Evolutionary conservation across 2,113 vertebrate species (phyloP).

Genomic region (Symphodus melops): DNA sequence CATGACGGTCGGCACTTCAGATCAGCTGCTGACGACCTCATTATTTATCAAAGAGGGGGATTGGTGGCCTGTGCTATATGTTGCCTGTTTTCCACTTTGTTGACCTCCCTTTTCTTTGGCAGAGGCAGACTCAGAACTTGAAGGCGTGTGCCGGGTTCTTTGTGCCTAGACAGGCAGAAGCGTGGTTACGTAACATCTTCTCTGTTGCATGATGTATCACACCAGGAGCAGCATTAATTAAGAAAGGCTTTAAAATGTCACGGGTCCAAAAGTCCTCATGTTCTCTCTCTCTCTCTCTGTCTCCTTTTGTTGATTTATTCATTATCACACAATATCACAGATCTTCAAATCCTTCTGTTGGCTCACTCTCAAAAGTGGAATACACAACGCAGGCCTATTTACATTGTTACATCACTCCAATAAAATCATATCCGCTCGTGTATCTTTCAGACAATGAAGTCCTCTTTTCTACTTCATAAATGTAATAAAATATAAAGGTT

Average conservation of each 20-base stretch:
- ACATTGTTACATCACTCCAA: neutral
- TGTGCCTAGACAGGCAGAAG: slow-evolving; percentile 2
- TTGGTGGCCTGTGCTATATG: slow-evolving; percentile 6
- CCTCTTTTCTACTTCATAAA: neutral
- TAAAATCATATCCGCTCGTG: neutral
- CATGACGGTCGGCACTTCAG: slow-evolving; percentile 55
- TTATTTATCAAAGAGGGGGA: slow-evolving; percentile 63
- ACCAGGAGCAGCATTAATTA: slow-evolving; percentile 39
- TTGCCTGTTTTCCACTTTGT: slow-evolving; percentile 40
- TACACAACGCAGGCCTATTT: neutral
- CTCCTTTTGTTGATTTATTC: slow-evolving; percentile 33
- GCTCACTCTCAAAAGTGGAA: neutral
- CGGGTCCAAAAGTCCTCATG: neutral
- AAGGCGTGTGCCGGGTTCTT: slow-evolving; percentile 9
- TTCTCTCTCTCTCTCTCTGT: slow-evolving; percentile 13
- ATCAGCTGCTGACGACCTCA: slow-evolving; percentile 60
- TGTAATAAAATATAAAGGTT: too few relatives aligned
- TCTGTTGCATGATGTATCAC: slow-evolving; percentile 31
- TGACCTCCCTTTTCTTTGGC: slow-evolving; percentile 38
- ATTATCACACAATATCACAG: slow-evolving; percentile 4
- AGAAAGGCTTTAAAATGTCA: slow-evolving; percentile 30
- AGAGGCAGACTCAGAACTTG: slow-evolving; percentile 15
- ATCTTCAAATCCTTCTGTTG: neutral
- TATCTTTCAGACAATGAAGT: neutral
- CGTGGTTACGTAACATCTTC: slow-evolving; percentile 16